Evolutionary conservation across 2,797 vertebrate species (phyloP).

Genomic region (Diglossa cyanea): DNA sequence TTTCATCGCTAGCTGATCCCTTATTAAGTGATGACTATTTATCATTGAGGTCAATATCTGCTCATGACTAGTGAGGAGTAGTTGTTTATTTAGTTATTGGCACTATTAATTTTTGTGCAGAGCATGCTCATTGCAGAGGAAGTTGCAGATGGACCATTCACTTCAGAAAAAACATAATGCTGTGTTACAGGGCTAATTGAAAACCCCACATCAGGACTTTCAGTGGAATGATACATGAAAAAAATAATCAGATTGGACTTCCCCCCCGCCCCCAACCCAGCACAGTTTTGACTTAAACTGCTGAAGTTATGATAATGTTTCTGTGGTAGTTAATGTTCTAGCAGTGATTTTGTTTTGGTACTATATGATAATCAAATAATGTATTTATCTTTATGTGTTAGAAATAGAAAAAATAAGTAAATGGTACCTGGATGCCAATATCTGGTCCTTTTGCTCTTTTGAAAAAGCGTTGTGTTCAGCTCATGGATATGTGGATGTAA

Average conservation of each 20-base stretch:
- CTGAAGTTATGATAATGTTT: neutral
- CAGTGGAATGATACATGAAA: accelerated
- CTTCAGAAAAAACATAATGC: neutral
- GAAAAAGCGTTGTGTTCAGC: neutral
- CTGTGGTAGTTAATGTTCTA: neutral
- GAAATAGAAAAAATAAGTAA: neutral
- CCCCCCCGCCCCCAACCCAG: too few relatives aligned
- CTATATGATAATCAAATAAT: neutral
- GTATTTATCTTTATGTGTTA: neutral
- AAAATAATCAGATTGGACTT: neutral
- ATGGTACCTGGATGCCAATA: neutral
- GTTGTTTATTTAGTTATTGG: neutral
- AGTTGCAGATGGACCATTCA: neutral
- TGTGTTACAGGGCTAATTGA: neutral
- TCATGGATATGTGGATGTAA: neutral
- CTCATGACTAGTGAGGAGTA: neutral
- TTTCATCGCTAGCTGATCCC: neutral
- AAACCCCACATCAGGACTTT: neutral
- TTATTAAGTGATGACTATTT: neutral
- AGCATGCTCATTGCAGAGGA: neutral
- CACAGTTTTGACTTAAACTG: neutral
- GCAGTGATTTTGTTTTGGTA: neutral
- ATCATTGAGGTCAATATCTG: neutral
- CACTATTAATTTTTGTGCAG: neutral
- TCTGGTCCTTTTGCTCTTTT: neutral